Evolutionary conservation across 2,113 vertebrate species (phyloP).

Genomic region (Piliocolobus tephrosceles): DNA sequence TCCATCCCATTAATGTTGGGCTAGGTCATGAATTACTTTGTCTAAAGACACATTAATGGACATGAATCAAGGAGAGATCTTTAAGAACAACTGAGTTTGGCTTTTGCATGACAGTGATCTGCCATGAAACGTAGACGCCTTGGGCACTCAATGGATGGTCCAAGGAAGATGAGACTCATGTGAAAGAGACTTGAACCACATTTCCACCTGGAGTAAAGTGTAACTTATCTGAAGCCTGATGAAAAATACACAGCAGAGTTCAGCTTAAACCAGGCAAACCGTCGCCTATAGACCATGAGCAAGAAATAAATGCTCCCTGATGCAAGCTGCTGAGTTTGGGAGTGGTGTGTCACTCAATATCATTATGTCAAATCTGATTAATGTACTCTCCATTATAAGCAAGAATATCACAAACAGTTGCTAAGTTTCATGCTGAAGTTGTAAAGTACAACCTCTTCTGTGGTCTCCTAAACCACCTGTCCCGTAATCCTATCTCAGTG

Average conservation of each 20-base stretch:
- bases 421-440: slow-evolving; percentile 24
- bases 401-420: not conserved
- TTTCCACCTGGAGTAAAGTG: not conserved
- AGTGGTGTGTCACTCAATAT: not conserved
- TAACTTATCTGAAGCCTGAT: not conserved
- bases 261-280: not conserved
- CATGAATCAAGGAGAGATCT: not conserved
- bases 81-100: not conserved
- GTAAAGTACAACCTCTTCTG: not conserved
- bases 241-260: not conserved
- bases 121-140: rapidly evolving
- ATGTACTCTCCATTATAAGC: not conserved
- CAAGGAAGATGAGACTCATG: not conserved
- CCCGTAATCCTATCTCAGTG: not conserved
- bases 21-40: not conserved
- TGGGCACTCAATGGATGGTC: rapidly evolving
- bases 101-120: too few species aligned
- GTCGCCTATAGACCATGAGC: not conserved
- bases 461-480: not conserved
- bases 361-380: not conserved
- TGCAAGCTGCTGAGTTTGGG: not conserved
- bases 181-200: not conserved
- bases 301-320: not conserved
- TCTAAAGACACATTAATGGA: not conserved
- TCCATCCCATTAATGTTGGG: not conserved